phyloP scores from a whole-genome alignment of 1,140 invertebrate species.

The Calephelis virginiensis region DNA sequence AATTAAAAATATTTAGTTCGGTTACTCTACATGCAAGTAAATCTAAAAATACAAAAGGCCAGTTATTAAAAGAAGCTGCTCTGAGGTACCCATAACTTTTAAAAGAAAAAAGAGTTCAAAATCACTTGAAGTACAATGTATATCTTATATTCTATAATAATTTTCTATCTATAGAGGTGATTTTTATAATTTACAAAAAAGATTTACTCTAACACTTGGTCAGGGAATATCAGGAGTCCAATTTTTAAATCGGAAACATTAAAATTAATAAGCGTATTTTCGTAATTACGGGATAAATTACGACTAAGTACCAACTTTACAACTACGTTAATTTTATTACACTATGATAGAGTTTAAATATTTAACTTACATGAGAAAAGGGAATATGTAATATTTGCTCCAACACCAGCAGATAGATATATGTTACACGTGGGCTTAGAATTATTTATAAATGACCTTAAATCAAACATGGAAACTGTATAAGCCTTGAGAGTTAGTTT shows the following conservation, averaged over 20 bases:
- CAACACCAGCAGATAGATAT: slow-evolving; percentile 48
- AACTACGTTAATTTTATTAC: slow-evolving; percentile 27
- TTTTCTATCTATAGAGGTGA: slow-evolving; percentile 30
- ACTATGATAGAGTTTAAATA: slow-evolving; percentile 33
- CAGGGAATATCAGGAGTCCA: slow-evolving; percentile 71
- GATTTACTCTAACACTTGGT: slow-evolving; percentile 70
- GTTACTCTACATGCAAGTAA: too few species aligned
- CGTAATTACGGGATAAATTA: slow-evolving; percentile 70
- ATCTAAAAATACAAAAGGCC: too few species aligned
- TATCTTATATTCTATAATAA: slow-evolving; percentile 20
- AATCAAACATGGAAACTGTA: slow-evolving; percentile 1
- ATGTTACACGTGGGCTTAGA: background rate
- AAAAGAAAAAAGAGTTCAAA: background rate
- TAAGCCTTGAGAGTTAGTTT: background rate
- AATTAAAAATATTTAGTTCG: too few species aligned
- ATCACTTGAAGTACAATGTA: slow-evolving; percentile 5
- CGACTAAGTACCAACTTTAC: slow-evolving; percentile 34
- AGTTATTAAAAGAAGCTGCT: too few species aligned
- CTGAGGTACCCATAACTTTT: too few species aligned
- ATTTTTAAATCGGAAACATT: slow-evolving; percentile 70
- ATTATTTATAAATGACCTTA: background rate
- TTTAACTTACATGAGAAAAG: slow-evolving; percentile 12
- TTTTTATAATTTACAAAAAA: slow-evolving; percentile 32
- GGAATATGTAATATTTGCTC: slow-evolving; percentile 49
- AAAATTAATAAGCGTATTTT: slow-evolving; percentile 76